Evolutionary conservation across 2,888 invertebrate genomes (phyloP).

Genomic region (Bellardia bayeri): DNA sequence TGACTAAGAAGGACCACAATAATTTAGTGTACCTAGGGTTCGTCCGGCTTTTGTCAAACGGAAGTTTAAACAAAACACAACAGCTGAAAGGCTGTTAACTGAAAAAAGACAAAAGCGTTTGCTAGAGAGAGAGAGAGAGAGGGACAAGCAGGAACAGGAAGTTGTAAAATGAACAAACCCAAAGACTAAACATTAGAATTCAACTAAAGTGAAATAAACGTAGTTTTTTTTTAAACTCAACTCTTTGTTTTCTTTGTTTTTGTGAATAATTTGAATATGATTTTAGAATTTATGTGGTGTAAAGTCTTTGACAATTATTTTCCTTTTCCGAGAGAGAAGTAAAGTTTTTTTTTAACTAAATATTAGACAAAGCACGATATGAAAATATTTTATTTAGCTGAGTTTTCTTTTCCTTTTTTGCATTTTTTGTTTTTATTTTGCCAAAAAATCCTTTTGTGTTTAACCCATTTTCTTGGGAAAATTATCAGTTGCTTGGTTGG

Average conservation of each 20-base stretch:
- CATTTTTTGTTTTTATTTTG: too few species aligned
- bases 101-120: neutral
- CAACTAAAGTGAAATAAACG: slow-evolving; percentile 2
- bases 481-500: slow-evolving; percentile 60
- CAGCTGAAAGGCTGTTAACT: slow-evolving; percentile 34
- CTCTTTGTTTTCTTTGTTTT: slow-evolving; percentile 27
- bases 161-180: slow-evolving; percentile 62
- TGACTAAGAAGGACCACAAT: neutral
- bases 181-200: slow-evolving; percentile 41
- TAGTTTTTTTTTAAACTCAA: neutral
- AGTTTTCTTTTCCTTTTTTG: neutral
- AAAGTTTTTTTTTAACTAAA: neutral
- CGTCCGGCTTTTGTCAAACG: slow-evolving; percentile 45
- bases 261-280: slow-evolving; percentile 63
- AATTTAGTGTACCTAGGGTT: neutral
- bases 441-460: slow-evolving; percentile 54
- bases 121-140: neutral
- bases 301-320: slow-evolving; percentile 67
- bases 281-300: slow-evolving; percentile 72
- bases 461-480: slow-evolving; percentile 60
- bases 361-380: slow-evolving; percentile 24
- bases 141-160: slow-evolving; percentile 31
- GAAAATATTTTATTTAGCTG: neutral
- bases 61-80: slow-evolving; percentile 58
- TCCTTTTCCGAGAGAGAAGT: slow-evolving; percentile 3